phyloP scores from a whole-genome alignment of 2,797 vertebrate species.

The Parauchenoglanis punctatus region DNA sequence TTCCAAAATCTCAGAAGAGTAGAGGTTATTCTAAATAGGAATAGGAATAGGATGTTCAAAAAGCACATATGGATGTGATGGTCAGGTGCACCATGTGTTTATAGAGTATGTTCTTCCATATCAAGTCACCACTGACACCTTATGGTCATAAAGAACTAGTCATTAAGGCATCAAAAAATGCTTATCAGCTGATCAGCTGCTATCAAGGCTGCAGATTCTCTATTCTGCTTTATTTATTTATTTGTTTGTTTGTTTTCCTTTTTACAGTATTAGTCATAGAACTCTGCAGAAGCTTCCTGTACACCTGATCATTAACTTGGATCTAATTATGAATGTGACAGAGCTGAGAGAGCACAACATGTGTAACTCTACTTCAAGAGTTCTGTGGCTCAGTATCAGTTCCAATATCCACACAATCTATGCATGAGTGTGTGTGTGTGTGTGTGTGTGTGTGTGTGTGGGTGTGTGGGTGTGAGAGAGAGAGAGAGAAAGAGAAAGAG shows the following conservation, averaged over 20 bases:
- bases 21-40: neutral
- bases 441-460: too few relatives aligned
- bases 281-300: neutral
- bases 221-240: neutral
- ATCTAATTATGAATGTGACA: neutral
- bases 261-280: neutral
- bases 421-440: too few relatives aligned
- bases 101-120: neutral
- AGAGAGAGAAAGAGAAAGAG: neutral
- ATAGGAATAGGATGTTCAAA: neutral
- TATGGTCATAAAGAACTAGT: neutral
- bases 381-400: neutral
- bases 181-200: neutral
- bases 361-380: neutral
- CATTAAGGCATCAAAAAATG: neutral
- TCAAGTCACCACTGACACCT: neutral
- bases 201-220: neutral
- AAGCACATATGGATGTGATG: neutral
- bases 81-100: neutral
- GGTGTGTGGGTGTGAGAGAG: too few relatives aligned
- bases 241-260: neutral
- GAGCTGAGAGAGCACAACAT: neutral
- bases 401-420: neutral
- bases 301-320: neutral
- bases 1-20: neutral